Conservation (phyloP, 1,140 invertebrate species). For the Drosophila simulans region DNA sequence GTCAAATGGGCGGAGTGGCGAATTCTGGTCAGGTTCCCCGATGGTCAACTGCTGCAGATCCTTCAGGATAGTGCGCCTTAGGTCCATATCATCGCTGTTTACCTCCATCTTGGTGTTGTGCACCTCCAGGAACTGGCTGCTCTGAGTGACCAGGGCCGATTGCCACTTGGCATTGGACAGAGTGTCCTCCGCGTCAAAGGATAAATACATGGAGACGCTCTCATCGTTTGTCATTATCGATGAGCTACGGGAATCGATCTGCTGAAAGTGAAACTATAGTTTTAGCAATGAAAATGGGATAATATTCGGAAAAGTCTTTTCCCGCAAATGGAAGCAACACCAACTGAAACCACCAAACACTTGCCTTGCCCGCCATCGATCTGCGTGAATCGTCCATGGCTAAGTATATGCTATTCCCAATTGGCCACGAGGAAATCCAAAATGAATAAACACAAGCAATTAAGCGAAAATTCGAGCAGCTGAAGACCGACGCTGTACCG, state of each 20-base stretch:
- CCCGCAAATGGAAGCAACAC: not conserved
- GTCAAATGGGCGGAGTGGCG: slow-evolving; percentile 67
- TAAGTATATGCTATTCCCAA: slow-evolving; percentile 7
- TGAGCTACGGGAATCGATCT: slow-evolving; percentile 47
- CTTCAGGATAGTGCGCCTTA: slow-evolving; percentile 42
- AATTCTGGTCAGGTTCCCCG: slow-evolving; percentile 36
- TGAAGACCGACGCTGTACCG: slow-evolving; percentile 59
- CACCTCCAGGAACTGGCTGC: slow-evolving; percentile 55
- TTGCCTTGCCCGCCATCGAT: slow-evolving; percentile 39
- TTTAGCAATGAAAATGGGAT: not conserved
- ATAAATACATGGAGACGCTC: slow-evolving; percentile 74
- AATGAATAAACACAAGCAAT: not conserved
- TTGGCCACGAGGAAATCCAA: slow-evolving; percentile 1
- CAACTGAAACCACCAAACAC: not conserved
- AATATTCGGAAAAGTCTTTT: not conserved
- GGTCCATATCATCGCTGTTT: slow-evolving; percentile 37
- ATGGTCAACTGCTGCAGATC: slow-evolving; percentile 24
- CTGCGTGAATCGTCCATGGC: slow-evolving; percentile 64
- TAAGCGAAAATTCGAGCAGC: slow-evolving; percentile 7
- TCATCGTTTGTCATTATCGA: slow-evolving; percentile 56
- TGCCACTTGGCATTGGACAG: slow-evolving; percentile 57
- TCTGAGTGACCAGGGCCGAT: slow-evolving; percentile 46
- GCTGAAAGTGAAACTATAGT: not conserved
- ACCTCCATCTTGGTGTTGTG: slow-evolving; percentile 51
- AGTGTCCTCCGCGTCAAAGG: slow-evolving; percentile 71